Evolutionary conservation across 2,113 vertebrate genomes (phyloP).

Genomic region (Elanus axillaris): DNA sequence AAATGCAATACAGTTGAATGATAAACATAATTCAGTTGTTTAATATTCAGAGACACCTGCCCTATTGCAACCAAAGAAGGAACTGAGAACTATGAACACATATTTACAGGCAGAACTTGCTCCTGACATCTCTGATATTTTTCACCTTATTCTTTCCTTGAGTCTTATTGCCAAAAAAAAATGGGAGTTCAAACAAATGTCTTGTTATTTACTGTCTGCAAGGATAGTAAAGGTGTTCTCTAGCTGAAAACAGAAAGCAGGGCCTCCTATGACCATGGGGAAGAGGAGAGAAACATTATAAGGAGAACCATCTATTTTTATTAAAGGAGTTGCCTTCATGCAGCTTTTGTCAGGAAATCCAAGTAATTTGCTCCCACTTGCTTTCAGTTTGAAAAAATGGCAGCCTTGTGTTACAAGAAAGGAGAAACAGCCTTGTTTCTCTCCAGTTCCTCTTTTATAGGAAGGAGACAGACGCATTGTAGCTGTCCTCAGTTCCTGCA

Average conservation of each 20-base stretch:
- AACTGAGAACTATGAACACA: neutral
- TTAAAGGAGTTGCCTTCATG: neutral
- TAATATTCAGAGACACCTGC: neutral
- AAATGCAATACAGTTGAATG: neutral
- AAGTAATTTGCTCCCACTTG: conserved; percentile 1
- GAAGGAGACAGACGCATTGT: neutral
- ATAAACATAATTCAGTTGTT: neutral
- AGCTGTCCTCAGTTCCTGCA: neutral
- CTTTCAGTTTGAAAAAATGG: neutral
- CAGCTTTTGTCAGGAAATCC: neutral
- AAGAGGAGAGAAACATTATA: neutral
- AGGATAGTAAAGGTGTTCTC: neutral
- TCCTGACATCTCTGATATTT: neutral
- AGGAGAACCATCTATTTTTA: neutral
- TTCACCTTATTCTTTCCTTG: neutral
- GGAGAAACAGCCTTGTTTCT: neutral
- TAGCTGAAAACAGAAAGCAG: neutral
- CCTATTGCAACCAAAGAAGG: neutral
- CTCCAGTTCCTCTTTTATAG: neutral
- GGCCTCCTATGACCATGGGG: neutral
- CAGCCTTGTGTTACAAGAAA: neutral
- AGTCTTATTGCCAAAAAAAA: neutral
- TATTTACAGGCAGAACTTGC: neutral
- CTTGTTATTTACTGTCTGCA: neutral
- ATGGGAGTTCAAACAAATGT: neutral